Evolutionary conservation across 2,888 invertebrate species (phyloP).

Genomic region (Pheosia tremula): DNA sequence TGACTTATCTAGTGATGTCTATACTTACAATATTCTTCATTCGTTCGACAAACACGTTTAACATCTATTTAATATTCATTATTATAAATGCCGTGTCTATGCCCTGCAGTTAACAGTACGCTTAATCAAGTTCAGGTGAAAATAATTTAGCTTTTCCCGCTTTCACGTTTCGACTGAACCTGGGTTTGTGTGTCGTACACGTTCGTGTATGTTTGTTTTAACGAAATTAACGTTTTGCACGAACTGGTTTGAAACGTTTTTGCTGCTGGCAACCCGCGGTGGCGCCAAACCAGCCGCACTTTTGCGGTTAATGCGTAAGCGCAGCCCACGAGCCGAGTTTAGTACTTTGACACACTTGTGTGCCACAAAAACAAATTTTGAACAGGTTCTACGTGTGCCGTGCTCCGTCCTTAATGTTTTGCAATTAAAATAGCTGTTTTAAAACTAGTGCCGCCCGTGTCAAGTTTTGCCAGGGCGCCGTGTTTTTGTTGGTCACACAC

Average conservation of each 20-base stretch:
- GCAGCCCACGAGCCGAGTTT: constrained; percentile 61
- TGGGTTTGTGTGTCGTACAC: constrained; percentile 62
- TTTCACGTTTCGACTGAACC: constrained; percentile 57
- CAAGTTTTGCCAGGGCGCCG: constrained; percentile 12
- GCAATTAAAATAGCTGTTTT: constrained; percentile 30
- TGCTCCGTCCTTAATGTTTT: constrained; percentile 20
- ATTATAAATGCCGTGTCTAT: neutral
- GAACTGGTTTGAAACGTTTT: constrained; percentile 70
- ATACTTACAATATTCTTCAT: too few species aligned
- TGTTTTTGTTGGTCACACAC: constrained; percentile 16
- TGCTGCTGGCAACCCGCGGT: constrained; percentile 39
- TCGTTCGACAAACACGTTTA: neutral
- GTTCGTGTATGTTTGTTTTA: constrained; percentile 63
- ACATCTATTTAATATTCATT: too few species aligned
- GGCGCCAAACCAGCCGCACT: constrained; percentile 56
- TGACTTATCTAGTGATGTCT: too few species aligned
- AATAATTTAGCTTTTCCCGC: constrained; percentile 66
- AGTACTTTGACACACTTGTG: constrained; percentile 76
- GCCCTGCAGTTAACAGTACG: constrained; percentile 13
- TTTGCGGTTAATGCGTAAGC: constrained; percentile 74
- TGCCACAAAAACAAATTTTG: constrained; percentile 40
- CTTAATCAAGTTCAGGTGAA: constrained; percentile 45
- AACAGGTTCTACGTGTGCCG: constrained; percentile 28
- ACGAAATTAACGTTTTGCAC: constrained; percentile 67
- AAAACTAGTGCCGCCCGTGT: constrained; percentile 23